Base-by-base conservation (phyloP, 1,140 invertebrate genomes). In the Bombus haemorrhoidalis region DNA sequence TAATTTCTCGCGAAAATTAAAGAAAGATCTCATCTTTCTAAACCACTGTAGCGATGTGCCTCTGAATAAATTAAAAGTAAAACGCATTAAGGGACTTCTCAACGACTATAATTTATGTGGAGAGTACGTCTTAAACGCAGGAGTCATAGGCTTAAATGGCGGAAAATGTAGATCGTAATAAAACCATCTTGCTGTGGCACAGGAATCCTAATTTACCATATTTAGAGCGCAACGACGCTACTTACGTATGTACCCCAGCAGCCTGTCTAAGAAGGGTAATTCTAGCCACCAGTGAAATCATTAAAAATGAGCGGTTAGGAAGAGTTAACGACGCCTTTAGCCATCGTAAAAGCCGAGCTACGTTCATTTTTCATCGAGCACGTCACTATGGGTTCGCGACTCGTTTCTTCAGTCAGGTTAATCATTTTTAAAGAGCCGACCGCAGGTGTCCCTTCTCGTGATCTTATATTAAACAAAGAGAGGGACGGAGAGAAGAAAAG, bases 391-490 rank as follows among this genome's bases (percentile, higher is more conserved):
- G 75, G 39, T 25, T 82, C 53, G 83, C 62, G 62, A 22, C 74
- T 28, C 73, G 66, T 62, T 79, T 71, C 57, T 85, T 83, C 87
- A 59, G 73, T 43, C 79, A 87, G 88, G 90, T 93, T 93, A 94
- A 94, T 92, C 92, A 94, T 94, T 93, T 93, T 93, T 92, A 90
- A 93, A 94, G 77, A 86, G 90, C 85, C 88, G 87, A 91, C 89
- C 89, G 88, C 92, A 93, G 92, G 92, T 93, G 92, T 71, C 87
- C 59, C 15, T n/a, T 86, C 83, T 71, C 62, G 75, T 74, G 89
- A 86, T 68, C 80, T 86, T 78, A 86, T 91, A 90, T 90, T 90
- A 87, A 89, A 75, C 59, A 18, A 22, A 22, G 64, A 25, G 22
- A 68, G 32, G 34, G 18, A 22, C 13, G 1, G 32, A 6, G 32